These are phyloP conservation scores for Tipula helvola DNA, from an alignment of 2,888 invertebrate genomes.

Conservation along the genomic window DNA sequence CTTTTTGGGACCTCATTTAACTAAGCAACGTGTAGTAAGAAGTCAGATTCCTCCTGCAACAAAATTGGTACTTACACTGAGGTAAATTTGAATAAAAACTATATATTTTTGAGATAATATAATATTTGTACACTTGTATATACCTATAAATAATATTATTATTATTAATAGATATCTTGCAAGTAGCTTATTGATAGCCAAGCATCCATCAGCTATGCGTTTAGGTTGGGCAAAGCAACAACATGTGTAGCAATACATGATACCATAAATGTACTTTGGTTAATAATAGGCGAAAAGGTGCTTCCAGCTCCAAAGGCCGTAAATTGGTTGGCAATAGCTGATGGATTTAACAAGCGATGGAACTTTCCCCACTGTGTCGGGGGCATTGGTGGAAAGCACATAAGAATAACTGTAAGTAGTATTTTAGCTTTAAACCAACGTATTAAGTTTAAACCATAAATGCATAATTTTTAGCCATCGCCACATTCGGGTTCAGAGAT, in stretches of 20 bases:
- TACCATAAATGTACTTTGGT: neutral
- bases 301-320: neutral
- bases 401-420: neutral
- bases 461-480: too few relatives aligned
- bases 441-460: too few relatives aligned
- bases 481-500: too few relatives aligned
- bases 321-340: neutral
- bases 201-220: neutral
- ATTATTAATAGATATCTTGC: neutral
- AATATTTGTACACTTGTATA: too few relatives aligned
- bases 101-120: too few relatives aligned
- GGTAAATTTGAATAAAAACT: neutral
- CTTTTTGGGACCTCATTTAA: too few relatives aligned
- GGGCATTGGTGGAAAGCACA: neutral
- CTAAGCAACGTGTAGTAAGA: neutral
- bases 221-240: neutral
- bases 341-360: neutral
- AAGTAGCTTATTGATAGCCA: neutral
- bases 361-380: too few relatives aligned
- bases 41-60: neutral
- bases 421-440: neutral
- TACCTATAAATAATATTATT: neutral
- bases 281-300: neutral
- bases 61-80: neutral
- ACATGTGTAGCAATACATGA: neutral